These are phyloP conservation scores for Tigriopus californicus DNA, from an alignment of 2,888 invertebrate species.

Conservation along the genomic window DNA sequence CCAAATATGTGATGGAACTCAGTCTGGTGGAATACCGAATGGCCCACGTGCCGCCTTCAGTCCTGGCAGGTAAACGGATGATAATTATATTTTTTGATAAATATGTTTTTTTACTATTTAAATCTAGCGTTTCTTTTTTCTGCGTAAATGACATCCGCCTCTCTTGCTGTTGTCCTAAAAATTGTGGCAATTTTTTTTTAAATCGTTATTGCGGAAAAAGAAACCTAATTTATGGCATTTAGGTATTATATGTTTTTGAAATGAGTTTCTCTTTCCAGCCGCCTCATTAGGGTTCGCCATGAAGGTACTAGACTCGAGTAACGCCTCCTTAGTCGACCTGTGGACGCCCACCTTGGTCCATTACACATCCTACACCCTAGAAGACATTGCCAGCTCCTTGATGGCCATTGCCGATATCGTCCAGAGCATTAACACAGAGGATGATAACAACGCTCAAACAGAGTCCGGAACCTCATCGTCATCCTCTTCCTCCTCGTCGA, in stretches of 20 bases:
- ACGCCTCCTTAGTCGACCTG: slow-evolving; percentile 27
- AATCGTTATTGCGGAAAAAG: too few relatives aligned
- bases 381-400: slow-evolving; percentile 47
- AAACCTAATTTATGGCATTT: too few relatives aligned
- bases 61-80: slow-evolving; percentile 36
- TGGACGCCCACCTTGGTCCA: slow-evolving; percentile 56
- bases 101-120: too few relatives aligned
- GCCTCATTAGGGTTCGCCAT: slow-evolving; percentile 57
- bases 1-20: slow-evolving; percentile 79
- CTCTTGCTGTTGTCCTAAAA: too few relatives aligned
- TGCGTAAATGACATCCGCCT: too few relatives aligned
- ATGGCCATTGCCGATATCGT: slow-evolving; percentile 48
- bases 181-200: too few relatives aligned
- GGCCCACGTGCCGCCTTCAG: slow-evolving; percentile 54
- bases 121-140: too few relatives aligned
- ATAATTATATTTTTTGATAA: too few relatives aligned
- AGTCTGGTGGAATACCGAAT: slow-evolving; percentile 58
- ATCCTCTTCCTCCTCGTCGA: too few relatives aligned
- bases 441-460: slow-evolving; percentile 1
- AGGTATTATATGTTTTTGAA: too few relatives aligned
- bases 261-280: slow-evolving; percentile 30
- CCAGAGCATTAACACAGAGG: background rate
- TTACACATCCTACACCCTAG: slow-evolving; percentile 53
- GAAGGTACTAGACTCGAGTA: slow-evolving; percentile 26
- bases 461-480: too few relatives aligned